phyloP scores from a whole-genome alignment of 2,797 vertebrate species.

The Paratrypauchen microcephalus region DNA sequence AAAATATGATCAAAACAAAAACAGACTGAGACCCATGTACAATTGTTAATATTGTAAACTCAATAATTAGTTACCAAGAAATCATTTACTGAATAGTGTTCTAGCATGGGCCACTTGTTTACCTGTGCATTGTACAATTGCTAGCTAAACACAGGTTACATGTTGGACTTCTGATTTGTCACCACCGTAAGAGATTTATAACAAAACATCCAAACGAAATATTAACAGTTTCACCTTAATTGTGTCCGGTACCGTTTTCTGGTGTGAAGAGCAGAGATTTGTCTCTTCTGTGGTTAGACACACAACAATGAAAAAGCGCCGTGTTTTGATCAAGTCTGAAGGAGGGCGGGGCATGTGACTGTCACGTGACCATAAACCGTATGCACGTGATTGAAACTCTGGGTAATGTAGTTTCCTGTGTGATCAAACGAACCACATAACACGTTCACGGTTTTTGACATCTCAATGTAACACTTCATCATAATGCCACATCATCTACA shows the following conservation, averaged over 20 bases:
- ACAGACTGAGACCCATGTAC: background rate
- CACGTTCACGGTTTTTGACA: background rate
- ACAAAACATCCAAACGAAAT: background rate
- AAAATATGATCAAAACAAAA: background rate
- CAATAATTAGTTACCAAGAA: background rate
- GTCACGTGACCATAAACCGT: background rate
- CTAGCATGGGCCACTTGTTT: background rate
- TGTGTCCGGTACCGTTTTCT: background rate
- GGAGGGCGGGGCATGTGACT: constrained; percentile 34
- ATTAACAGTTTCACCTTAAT: accelerated
- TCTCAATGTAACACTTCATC: background rate
- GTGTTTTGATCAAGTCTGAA: constrained; percentile 17
- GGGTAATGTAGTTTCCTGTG: constrained; percentile 48
- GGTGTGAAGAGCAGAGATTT: background rate
- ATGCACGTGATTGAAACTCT: constrained; percentile 41
- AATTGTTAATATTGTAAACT: background rate
- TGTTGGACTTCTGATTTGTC: background rate
- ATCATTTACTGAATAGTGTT: background rate
- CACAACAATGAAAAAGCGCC: background rate
- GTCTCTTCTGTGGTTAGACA: background rate
- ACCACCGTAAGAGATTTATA: background rate
- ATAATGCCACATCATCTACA: background rate
- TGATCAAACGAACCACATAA: background rate
- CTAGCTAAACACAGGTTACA: background rate
- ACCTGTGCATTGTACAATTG: background rate